Percentiles rank a stretch among this genome's conserved stretches.
phyloP scores from a whole-genome alignment of 2,888 invertebrate genomes.

The Acleris literana region DNA sequence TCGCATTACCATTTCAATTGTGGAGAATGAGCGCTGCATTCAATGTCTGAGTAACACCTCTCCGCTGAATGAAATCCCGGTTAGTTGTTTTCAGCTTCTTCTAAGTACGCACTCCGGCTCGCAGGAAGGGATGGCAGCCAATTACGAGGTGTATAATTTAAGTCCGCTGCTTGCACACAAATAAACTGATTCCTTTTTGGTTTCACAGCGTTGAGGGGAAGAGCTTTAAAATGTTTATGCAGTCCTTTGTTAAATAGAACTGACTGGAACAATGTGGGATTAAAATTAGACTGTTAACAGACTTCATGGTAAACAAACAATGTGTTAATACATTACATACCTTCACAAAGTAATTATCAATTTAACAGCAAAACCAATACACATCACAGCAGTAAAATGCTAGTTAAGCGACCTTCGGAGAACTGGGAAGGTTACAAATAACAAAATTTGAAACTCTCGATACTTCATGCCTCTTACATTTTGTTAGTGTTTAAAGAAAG shows the following conservation, averaged over 20 bases:
- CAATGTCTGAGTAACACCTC: conserved; percentile 52
- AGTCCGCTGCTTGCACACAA: conserved; percentile 33
- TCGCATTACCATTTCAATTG: conserved; percentile 78
- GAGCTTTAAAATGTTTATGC: conserved; percentile 14
- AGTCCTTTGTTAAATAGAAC: conserved; percentile 14
- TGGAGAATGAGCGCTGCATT: conserved; percentile 58
- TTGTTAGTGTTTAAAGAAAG: too few species aligned
- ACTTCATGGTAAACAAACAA: not conserved
- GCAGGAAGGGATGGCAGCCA: conserved; percentile 52
- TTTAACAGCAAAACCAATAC: too few species aligned
- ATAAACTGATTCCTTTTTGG: conserved; percentile 32
- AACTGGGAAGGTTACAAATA: too few species aligned
- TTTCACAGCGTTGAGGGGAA: conserved; percentile 10
- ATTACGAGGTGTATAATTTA: conserved; percentile 38
- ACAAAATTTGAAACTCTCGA: too few species aligned
- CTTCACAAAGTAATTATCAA: too few species aligned
- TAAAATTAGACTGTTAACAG: too few species aligned
- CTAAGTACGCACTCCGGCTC: conserved; percentile 39
- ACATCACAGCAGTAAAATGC: too few species aligned
- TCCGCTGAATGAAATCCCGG: conserved; percentile 52
- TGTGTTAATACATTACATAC: too few species aligned
- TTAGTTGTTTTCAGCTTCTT: conserved; percentile 57
- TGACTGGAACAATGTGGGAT: too few species aligned
- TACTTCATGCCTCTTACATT: too few species aligned
- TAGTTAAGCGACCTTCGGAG: too few species aligned